Evolutionary conservation across 2,888 invertebrate species (phyloP).

Genomic region (Agriotes lineatus): DNA sequence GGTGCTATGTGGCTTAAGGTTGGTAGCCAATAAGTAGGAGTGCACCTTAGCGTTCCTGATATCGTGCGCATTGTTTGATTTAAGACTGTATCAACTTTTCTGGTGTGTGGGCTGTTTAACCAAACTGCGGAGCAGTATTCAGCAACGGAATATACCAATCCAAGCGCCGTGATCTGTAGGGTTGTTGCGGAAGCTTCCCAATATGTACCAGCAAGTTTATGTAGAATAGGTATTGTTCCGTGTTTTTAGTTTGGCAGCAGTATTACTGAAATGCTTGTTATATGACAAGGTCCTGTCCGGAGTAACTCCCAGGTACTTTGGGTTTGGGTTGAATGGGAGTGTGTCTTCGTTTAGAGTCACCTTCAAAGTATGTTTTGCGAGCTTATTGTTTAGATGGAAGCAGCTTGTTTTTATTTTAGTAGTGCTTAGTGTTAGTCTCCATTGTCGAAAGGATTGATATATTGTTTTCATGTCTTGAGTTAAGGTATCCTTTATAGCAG

Average conservation of each 20-base stretch:
- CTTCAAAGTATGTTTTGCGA: neutral
- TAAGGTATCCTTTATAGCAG: neutral
- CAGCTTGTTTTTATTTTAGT: too few species aligned
- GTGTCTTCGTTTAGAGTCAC: neutral
- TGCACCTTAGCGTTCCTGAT: conserved; percentile 1
- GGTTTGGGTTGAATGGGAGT: too few species aligned
- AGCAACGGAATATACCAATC: neutral
- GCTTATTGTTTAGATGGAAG: neutral
- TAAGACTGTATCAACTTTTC: neutral
- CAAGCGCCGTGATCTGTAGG: neutral
- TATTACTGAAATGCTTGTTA: neutral
- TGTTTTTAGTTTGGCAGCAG: neutral
- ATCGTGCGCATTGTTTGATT: neutral
- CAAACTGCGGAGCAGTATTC: neutral
- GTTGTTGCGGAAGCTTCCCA: neutral
- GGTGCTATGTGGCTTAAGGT: neutral
- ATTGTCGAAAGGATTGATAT: conserved; percentile 1
- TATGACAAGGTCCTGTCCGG: neutral
- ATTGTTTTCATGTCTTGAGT: neutral
- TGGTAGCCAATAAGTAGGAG: neutral
- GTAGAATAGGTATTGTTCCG: too few species aligned
- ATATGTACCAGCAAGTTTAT: neutral
- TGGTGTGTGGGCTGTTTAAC: neutral
- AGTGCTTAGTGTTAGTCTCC: conserved; percentile 1
- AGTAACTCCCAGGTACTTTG: neutral